Base-by-base conservation (phyloP, 2,888 invertebrate species). In the Ophraella communa region DNA sequence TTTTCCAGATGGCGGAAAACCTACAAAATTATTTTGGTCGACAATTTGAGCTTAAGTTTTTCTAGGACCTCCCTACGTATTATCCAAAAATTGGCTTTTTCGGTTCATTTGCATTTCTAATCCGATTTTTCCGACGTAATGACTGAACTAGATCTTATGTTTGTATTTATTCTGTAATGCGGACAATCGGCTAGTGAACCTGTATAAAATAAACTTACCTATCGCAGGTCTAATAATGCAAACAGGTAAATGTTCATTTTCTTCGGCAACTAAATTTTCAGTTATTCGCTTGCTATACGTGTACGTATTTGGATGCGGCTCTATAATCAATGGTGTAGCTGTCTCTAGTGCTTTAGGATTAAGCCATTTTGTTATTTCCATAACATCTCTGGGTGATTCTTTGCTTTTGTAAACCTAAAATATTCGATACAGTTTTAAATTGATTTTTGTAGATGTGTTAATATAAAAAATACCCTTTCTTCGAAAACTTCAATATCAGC, bases 211-310 rank as follows among this genome's bases (percentile, higher is more conserved):
- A 0, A n/a, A 61, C 65, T 66, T 86, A 90, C 97, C 96, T 77
- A 98, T 96, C 65, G 96, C 95, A 4, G 98, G 98, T 67, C 98
- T 85, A 2, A 94, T 90, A 53, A 98, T 94, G 68, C 89, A 91
- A 1, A 92, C 87, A 3, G 95, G 95, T 76, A 98, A 80, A 51
- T 89, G 86, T 0, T 88, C 87, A 67, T 90, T 91, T 79, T 91
- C 91, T 49, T 91, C 89, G 17, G 89, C 86, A 5, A 98, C 89
- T 51, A 95, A 80, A 23, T 89, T 87, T 82, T 98, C 98, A 0
- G 96, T 95, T 66, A 98, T 84, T 64, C 96, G 88, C 82, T 98
- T 98, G 30, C 95, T 95, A 83, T 93, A 96, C 0, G 96, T 96
- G 83, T 98, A 98, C 0, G 96, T 96, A 82, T 98, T 98, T 0